Evolutionary conservation across 2,797 vertebrate genomes (phyloP).

Genomic region (Delichon dasypus): DNA sequence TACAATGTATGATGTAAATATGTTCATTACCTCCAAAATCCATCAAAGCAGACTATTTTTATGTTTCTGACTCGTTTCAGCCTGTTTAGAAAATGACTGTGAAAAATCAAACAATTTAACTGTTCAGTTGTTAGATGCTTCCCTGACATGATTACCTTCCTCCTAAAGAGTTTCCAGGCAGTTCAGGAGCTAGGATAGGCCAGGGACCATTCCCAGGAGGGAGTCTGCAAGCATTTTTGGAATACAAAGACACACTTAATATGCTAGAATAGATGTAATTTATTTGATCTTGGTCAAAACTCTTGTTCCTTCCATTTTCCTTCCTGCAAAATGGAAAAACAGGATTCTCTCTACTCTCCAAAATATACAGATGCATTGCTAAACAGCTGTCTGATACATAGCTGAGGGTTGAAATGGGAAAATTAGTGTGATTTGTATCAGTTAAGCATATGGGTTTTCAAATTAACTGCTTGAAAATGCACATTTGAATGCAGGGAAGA

Average conservation of each 20-base stretch:
- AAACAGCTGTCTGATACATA: not conserved
- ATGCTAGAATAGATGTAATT: not conserved
- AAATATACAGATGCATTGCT: not conserved
- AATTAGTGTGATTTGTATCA: not conserved
- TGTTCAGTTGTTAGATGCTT: not conserved
- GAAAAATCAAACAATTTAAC: not conserved
- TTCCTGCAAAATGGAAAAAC: not conserved
- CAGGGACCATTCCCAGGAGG: not conserved
- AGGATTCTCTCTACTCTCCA: not conserved
- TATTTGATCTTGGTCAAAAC: not conserved
- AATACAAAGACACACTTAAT: not conserved
- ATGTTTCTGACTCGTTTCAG: not conserved
- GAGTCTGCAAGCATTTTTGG: not conserved
- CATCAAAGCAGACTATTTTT: not conserved
- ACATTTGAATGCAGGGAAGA: not conserved
- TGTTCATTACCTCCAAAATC: not conserved
- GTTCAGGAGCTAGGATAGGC: not conserved
- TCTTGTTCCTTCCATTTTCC: not conserved
- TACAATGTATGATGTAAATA: not conserved
- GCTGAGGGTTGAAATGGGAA: not conserved
- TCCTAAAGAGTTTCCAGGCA: not conserved
- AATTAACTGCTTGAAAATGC: not conserved
- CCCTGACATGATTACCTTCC: not conserved
- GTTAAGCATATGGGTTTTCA: constrained; percentile 16
- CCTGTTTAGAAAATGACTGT: not conserved